phyloP scores from a whole-genome alignment of 2,888 invertebrate genomes.

The Galerucella nymphaeae region DNA sequence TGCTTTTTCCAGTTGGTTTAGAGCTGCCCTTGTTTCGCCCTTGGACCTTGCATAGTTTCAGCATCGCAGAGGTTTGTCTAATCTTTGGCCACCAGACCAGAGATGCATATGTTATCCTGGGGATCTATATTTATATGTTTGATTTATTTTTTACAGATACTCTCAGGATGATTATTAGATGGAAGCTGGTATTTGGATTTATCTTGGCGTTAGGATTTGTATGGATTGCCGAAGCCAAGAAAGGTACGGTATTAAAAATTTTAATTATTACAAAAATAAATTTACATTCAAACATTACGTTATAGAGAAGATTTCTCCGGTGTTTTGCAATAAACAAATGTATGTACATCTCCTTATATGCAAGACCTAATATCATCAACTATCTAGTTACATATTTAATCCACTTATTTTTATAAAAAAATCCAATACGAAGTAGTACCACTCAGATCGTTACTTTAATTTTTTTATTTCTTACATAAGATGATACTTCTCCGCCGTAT shows the following conservation, averaged over 20 bases:
- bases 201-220: constrained; percentile 48
- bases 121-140: not conserved
- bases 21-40: no score
- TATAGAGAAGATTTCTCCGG: constrained; percentile 2
- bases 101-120: no score
- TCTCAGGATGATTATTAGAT: constrained; percentile 54
- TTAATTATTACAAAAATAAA: not conserved
- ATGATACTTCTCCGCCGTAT: constrained; percentile 1
- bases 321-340: not conserved
- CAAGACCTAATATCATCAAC: constrained; percentile 2
- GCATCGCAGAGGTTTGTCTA: no score
- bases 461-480: constrained; percentile 13
- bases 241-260: constrained; percentile 47
- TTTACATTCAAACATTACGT: not conserved
- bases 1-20: no score
- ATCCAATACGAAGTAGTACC: not conserved
- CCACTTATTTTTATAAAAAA: constrained; percentile 6
- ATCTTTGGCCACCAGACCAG: no score
- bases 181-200: constrained; percentile 54
- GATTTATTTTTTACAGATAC: constrained; percentile 49
- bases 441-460: not conserved
- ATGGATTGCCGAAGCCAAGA: constrained; percentile 49
- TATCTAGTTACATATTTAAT: not conserved
- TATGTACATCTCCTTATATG: not conserved
- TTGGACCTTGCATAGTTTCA: no score